A percentile compares a stretch with the other conserved stretches of the same genome.
These are phyloP conservation scores for Paramormyrops kingsleyae DNA, from an alignment of 2,113 vertebrate species.

Conservation along the genomic window DNA sequence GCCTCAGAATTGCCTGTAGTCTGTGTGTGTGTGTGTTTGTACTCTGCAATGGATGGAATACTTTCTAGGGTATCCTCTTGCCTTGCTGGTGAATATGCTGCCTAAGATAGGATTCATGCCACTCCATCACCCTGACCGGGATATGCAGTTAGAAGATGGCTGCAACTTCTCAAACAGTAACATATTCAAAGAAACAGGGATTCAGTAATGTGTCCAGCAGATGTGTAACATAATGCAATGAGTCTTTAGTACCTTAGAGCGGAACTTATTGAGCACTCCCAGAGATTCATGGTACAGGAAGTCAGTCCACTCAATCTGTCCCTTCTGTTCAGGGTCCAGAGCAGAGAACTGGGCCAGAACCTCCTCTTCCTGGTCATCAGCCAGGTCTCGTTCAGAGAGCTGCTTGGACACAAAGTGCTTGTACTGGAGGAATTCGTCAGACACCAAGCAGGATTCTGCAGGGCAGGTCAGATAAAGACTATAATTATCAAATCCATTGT, in stretches of 20 bases:
- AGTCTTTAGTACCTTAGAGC: slow-evolving; percentile 67
- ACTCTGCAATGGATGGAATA: not conserved
- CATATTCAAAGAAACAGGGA: not conserved
- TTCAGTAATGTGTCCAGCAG: not conserved
- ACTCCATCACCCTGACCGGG: not conserved
- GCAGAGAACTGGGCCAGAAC: slow-evolving; percentile 78
- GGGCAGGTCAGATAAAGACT: not conserved
- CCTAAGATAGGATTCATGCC: not conserved
- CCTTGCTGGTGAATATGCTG: not conserved
- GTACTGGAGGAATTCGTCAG: slow-evolving; percentile 87
- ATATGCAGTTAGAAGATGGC: not conserved
- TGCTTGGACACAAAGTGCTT: slow-evolving; percentile 84
- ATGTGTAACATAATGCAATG: not conserved
- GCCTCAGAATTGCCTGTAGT: not conserved
- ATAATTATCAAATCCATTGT: not conserved
- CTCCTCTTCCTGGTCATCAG: slow-evolving; percentile 76
- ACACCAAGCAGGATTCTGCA: slow-evolving; percentile 78
- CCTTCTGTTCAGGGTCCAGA: slow-evolving; percentile 79
- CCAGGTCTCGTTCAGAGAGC: slow-evolving; percentile 70
- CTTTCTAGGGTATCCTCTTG: not conserved
- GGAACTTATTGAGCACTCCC: slow-evolving; percentile 76
- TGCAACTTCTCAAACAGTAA: not conserved
- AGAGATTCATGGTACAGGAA: slow-evolving; percentile 90
- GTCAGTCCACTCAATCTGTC: slow-evolving; percentile 82
- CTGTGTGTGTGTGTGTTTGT: not conserved